These are phyloP conservation scores for Noctua janthina DNA, from an alignment of 2,888 invertebrate genomes.

Conservation along the genomic window DNA sequence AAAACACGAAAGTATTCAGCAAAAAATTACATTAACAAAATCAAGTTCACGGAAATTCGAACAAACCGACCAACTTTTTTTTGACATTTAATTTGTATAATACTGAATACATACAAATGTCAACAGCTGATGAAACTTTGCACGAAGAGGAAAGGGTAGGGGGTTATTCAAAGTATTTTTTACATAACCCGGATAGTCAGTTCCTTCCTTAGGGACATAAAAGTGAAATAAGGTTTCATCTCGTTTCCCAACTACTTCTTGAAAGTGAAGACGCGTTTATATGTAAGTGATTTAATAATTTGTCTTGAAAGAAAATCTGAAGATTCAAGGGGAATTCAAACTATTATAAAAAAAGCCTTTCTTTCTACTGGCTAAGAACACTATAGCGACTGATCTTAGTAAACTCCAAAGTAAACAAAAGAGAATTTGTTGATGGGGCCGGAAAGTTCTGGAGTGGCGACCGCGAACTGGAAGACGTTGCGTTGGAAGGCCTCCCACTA, in stretches of 20 bases:
- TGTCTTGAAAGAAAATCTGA: too few relatives aligned
- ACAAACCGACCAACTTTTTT: background rate
- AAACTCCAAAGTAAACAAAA: too few relatives aligned
- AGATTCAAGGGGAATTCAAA: too few relatives aligned
- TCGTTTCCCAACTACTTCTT: slow-evolving; percentile 37
- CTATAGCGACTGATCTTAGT: too few relatives aligned
- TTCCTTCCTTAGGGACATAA: slow-evolving; percentile 56
- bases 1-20: background rate
- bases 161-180: slow-evolving; percentile 23
- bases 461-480: too few relatives aligned
- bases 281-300: slow-evolving; percentile 20
- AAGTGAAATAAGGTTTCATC: slow-evolving; percentile 57
- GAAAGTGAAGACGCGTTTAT: slow-evolving; percentile 10
- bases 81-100: background rate
- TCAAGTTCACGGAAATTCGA: background rate
- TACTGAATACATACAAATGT: slow-evolving; percentile 20
- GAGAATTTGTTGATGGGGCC: too few relatives aligned
- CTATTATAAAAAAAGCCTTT: too few relatives aligned
- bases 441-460: too few relatives aligned
- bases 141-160: slow-evolving; percentile 22
- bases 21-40: background rate
- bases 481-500: too few relatives aligned
- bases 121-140: slow-evolving; percentile 31
- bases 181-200: slow-evolving; percentile 21
- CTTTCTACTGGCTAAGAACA: too few relatives aligned